Base-by-base conservation (phyloP, 2,797 vertebrate species). In the Cossypha niveicapilla region DNA sequence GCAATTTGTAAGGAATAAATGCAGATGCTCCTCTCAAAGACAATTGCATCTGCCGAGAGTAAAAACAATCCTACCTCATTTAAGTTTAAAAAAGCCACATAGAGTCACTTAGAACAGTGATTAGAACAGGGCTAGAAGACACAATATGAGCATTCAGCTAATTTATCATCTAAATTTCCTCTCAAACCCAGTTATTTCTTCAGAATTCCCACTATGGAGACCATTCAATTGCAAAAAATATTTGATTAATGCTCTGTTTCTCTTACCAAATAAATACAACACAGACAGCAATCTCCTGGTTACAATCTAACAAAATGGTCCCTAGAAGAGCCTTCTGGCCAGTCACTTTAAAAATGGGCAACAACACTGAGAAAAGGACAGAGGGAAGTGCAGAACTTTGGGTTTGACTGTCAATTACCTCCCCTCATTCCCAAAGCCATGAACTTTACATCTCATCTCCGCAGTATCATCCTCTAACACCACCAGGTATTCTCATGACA, bases 101-200 rank as follows among this genome's bases (percentile, higher is more conserved):
- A 80, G 24, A 96, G 76, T 92, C 67, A 83, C 81, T 96, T 85
- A 84, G 73, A 94, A 89, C 53, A 84, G 79, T 54, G 25, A 83
- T 65, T 41, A 65, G 35, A 42, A 65, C 30, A 65, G 30, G 61
- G 30, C 54, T 81, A 16, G 14, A 72, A 34, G 72, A 93, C 63
- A 79, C 28, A 78, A 48, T 61, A 67, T 41, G 56, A 78, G 37
- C 60, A 44, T 92, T 93, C 91, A 88, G 60, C 74, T 68, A 65
- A 94, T 96, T 95, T 93, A 85, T 86, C 62, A 77, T 61, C 48
- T 93, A 65, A 74, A 73, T 92, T 84, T 95, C 82, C 11, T 93
- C 47, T 54, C 72, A 70, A 70, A 90, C 19, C 4, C 41, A 80
- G 70, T 28, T 70, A 57, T 88, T 86, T 67, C 37, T 82, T 95